These are phyloP conservation scores for Arge pagana DNA, from an alignment of 2,888 invertebrate species.

Conservation along the genomic window DNA sequence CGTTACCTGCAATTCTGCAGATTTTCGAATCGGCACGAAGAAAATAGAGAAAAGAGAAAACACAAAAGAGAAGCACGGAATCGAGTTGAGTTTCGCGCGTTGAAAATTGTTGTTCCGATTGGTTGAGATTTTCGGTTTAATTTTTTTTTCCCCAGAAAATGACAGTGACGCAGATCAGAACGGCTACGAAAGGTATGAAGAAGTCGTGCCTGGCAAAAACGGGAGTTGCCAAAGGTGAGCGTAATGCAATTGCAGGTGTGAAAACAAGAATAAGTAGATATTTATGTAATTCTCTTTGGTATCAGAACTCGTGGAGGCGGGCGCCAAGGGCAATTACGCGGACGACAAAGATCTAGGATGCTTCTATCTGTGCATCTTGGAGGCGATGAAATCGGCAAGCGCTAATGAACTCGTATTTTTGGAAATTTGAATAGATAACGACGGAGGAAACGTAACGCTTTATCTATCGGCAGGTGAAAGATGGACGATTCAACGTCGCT, in stretches of 20 bases:
- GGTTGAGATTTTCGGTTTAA: too few species aligned
- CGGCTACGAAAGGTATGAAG: slow-evolving; percentile 67
- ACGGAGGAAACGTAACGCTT: slow-evolving; percentile 61
- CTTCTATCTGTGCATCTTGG: slow-evolving; percentile 61
- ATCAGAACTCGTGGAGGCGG: slow-evolving; percentile 31
- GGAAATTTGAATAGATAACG: slow-evolving; percentile 62
- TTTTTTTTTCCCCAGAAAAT: slow-evolving; percentile 30
- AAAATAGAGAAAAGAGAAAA: too few species aligned
- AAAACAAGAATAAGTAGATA: neutral
- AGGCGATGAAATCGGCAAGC: slow-evolving; percentile 60
- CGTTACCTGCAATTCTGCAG: too few species aligned
- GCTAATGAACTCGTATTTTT: slow-evolving; percentile 49
- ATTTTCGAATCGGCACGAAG: too few species aligned
- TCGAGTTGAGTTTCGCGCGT: too few species aligned
- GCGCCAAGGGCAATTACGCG: slow-evolving; percentile 33
- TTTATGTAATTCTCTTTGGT: neutral
- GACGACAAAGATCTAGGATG: slow-evolving; percentile 54
- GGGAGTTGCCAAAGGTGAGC: slow-evolving; percentile 63
- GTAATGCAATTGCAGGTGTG: slow-evolving; percentile 18
- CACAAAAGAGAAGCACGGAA: too few species aligned
- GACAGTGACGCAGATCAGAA: slow-evolving; percentile 64
- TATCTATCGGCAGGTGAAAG: slow-evolving; percentile 60
- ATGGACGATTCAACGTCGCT: slow-evolving; percentile 61
- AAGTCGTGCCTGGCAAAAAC: slow-evolving; percentile 69
- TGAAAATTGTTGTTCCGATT: too few species aligned